Evolutionary conservation across 2,113 vertebrate genomes (phyloP).

Genomic region (Alligator sinensis): DNA sequence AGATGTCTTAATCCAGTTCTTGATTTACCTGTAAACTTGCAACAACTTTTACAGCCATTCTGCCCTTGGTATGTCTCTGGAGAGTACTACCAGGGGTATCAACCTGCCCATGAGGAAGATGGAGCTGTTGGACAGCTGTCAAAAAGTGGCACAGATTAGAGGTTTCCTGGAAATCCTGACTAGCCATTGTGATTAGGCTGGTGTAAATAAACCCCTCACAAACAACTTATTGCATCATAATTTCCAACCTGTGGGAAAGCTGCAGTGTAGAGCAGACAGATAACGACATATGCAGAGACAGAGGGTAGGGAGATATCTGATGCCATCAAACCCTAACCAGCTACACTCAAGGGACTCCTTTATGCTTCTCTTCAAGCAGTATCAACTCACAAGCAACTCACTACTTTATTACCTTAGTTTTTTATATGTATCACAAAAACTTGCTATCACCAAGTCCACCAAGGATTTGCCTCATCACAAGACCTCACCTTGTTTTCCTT

Average conservation of each 20-base stretch:
- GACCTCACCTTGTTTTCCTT: neutral
- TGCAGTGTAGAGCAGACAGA: neutral
- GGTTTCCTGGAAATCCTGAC: neutral
- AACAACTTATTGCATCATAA: neutral
- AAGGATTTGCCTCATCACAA: neutral
- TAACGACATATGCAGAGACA: neutral
- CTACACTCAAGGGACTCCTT: neutral
- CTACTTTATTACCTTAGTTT: neutral
- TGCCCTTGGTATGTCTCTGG: neutral
- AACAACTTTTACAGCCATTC: neutral
- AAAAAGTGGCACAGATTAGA: neutral
- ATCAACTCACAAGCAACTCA: neutral
- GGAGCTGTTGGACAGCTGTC: neutral
- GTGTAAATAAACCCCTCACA: neutral
- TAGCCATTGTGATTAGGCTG: neutral
- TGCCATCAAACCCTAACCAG: neutral
- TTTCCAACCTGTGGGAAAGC: neutral
- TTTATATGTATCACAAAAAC: neutral
- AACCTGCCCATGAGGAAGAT: too few relatives aligned
- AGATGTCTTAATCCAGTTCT: neutral
- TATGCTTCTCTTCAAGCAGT: neutral
- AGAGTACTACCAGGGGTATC: neutral
- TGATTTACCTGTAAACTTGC: neutral
- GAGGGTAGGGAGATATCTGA: neutral
- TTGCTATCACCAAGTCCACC: neutral